phyloP scores from a whole-genome alignment of 2,797 vertebrate species.

The Erithacus rubecula region DNA sequence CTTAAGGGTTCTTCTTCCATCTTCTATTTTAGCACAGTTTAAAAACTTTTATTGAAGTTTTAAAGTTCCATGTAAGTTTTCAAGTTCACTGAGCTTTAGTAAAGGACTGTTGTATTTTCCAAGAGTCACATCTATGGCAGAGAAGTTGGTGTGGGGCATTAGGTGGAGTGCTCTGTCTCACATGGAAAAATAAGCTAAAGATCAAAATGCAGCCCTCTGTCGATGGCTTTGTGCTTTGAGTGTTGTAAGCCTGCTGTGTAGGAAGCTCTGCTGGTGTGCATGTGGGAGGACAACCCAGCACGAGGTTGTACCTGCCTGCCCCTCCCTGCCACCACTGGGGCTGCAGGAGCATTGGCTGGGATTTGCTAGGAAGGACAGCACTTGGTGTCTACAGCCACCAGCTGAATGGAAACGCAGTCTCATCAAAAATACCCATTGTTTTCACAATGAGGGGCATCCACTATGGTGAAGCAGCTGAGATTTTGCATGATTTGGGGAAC shows the following conservation, averaged over 20 bases:
- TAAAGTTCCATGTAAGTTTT: not conserved
- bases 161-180: not conserved
- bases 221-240: accelerated
- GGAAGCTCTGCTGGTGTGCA: not conserved
- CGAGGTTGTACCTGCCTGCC: not conserved
- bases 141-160: not conserved
- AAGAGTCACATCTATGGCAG: accelerated
- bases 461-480: not conserved
- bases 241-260: not conserved
- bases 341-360: not conserved
- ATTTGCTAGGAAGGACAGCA: not conserved
- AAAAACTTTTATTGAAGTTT: not conserved
- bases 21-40: not conserved
- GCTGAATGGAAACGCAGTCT: not conserved
- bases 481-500: slow-evolving; percentile 55
- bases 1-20: not conserved
- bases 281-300: not conserved
- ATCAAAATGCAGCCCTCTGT: not conserved
- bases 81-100: not conserved
- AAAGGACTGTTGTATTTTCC: not conserved
- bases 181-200: not conserved
- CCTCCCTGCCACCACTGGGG: accelerated
- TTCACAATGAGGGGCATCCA: not conserved
- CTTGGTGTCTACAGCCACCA: not conserved
- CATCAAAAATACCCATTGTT: not conserved